Base-by-base conservation (phyloP, 2,888 invertebrate genomes). In the Trachelus troglodyta region DNA sequence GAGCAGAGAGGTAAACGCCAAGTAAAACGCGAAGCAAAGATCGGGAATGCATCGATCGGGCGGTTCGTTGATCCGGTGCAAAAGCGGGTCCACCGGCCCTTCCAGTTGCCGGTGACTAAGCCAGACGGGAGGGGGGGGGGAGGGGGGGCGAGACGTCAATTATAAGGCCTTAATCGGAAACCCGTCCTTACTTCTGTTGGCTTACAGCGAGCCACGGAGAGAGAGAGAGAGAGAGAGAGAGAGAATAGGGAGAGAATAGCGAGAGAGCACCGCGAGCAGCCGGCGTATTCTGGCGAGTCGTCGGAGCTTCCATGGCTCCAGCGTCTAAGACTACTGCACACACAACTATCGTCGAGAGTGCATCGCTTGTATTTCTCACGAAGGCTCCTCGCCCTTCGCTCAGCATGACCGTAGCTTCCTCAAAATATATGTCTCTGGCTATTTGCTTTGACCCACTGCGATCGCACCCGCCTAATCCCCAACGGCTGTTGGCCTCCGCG, bases 151-250 rank as follows among this genome's bases (percentile, higher is more conserved):
- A 87, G 89, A 89, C 89, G 89, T 90, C 90, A 90, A 90, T 90
- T 90, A 90, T 90, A 90, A 90, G 86, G 87, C 90, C 90, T 90
- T 90, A 90, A 90, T 90, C 89, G 90, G 90, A 90, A 90, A 90
- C 90, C 88, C 89, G 90, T 90, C 89, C 89, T 89, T 89, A 89
- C 89, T 90, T 89, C 86, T 89, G 89, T 89, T 89, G 86, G 87
- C 87, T 87, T 89, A 87, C 87, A 87, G 76, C 79, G 75, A 31
- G 74, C n/a, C 75, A 31, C 33, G 6, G 74, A 12, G 74, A 74
- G 15, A 74, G 74, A 35, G 34, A 11, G 1, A 34, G 34, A 34
- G 34, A 34, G 35, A 12, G 35, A 35, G 35, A 35, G 12, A 35
- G 35, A 40, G n/a, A 30, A 34, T 30, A n/a, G 74, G 33, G n/a